phyloP scores from a whole-genome alignment of 2,888 invertebrate species.

The Drosophila mulleri region DNA sequence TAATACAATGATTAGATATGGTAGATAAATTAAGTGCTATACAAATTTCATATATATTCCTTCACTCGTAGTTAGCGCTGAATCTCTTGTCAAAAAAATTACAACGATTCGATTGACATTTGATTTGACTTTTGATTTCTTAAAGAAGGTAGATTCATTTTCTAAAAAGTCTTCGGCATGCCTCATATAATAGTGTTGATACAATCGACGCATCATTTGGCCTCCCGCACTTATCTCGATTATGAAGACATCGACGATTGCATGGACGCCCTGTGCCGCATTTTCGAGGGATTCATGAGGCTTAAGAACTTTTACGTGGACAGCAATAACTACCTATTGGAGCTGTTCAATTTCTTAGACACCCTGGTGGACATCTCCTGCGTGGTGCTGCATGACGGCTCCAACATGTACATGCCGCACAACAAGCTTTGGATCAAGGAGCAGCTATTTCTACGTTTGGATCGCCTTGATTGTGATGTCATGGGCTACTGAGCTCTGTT shows the following conservation, averaged over 20 bases:
- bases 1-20: not conserved
- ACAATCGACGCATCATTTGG: not conserved
- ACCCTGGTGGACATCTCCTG: conserved; percentile 16
- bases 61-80: not conserved
- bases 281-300: not conserved
- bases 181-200: conserved; percentile 18
- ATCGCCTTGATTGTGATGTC: not conserved
- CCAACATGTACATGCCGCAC: conserved; percentile 5
- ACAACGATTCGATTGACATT: fast-evolving
- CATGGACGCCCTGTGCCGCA: conserved; percentile 14
- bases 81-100: not conserved
- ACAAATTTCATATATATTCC: not conserved
- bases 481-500: not conserved
- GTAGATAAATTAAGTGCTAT: too few species aligned
- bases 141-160: not conserved
- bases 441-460: conserved; percentile 9
- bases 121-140: not conserved
- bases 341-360: conserved; percentile 23
- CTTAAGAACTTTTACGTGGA: not conserved
- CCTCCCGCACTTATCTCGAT: conserved; percentile 13
- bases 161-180: not conserved
- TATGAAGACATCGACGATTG: conserved; percentile 5
- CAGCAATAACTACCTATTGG: not conserved
- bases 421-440: conserved; percentile 22
- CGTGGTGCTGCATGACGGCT: conserved; percentile 2